phyloP scores from a whole-genome alignment of 2,797 vertebrate species.

The Rachycentron canadum region DNA sequence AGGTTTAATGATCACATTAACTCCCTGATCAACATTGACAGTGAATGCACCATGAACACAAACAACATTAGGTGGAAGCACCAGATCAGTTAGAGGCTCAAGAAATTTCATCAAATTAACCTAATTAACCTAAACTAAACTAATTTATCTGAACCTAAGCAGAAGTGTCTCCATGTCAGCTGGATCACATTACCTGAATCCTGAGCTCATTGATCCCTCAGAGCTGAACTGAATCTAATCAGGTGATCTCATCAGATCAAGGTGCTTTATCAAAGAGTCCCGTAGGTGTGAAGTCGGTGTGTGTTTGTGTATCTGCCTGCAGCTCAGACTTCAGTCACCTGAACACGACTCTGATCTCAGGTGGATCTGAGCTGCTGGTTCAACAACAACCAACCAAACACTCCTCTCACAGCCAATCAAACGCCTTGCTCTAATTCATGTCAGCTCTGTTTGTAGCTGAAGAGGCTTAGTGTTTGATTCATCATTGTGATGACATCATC shows the following conservation, averaged over 20 bases:
- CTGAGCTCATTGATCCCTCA: too few species aligned
- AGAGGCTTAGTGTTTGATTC: not conserved
- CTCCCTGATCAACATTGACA: too few species aligned
- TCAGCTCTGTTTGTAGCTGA: not conserved
- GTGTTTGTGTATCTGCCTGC: not conserved
- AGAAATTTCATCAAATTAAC: too few species aligned
- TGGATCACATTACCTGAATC: too few species aligned
- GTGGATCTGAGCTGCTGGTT: constrained; percentile 33
- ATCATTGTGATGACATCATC: too few species aligned
- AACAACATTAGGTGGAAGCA: too few species aligned
- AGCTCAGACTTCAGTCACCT: constrained; percentile 36
- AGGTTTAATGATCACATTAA: too few species aligned
- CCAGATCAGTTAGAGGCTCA: too few species aligned
- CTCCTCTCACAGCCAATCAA: constrained; percentile 19
- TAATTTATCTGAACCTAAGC: too few species aligned
- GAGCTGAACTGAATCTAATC: not conserved
- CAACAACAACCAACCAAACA: constrained; percentile 12
- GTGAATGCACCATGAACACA: too few species aligned
- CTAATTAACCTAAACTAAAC: too few species aligned
- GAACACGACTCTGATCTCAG: constrained; percentile 17
- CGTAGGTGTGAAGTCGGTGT: constrained; percentile 8
- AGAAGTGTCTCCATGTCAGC: too few species aligned
- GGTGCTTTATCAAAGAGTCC: not conserved
- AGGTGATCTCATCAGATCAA: not conserved
- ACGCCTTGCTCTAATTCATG: constrained; percentile 33